These are phyloP conservation scores for Sinonovacula constricta DNA, from an alignment of 1,140 invertebrate genomes.

Conservation along the genomic window DNA sequence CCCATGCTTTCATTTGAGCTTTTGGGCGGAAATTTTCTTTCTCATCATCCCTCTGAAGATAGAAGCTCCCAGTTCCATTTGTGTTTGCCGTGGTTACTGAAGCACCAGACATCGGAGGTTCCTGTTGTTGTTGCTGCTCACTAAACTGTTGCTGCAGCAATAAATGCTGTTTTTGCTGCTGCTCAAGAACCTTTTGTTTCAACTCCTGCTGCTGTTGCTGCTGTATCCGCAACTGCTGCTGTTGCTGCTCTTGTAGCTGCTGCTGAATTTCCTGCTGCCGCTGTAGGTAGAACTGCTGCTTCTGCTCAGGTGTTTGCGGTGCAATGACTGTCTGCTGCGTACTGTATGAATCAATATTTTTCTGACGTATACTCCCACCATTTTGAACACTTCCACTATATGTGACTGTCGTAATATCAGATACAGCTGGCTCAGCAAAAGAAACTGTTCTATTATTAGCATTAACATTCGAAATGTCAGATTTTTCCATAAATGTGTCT, in stretches of 20 bases:
- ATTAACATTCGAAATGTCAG: not conserved
- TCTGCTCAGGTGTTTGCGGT: constrained; percentile 2
- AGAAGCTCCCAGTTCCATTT: not conserved
- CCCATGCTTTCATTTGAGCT: constrained; percentile 45
- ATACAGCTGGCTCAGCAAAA: not conserved
- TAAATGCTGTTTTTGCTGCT: constrained; percentile 39
- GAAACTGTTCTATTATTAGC: not conserved
- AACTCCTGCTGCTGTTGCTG: constrained; percentile 31
- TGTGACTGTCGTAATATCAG: too few relatives aligned
- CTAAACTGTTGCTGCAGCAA: constrained; percentile 15
- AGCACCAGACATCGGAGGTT: not conserved
- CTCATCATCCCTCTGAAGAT: constrained; percentile 11
- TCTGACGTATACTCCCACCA: constrained; percentile 1
- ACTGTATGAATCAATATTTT: constrained; percentile 46
- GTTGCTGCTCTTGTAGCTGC: constrained; percentile 28
- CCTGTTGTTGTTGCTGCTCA: constrained; percentile 9
- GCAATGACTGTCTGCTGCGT: constrained; percentile 18
- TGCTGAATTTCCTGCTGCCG: constrained; percentile 33
- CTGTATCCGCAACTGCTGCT: constrained; percentile 6
- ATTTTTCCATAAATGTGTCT: constrained; percentile 31
- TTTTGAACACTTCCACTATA: constrained; percentile 24
- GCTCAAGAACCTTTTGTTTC: constrained; percentile 19
- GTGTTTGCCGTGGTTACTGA: constrained; percentile 15
- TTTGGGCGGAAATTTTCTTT: constrained; percentile 42
- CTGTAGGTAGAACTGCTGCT: constrained; percentile 28